Percentiles rank a stretch among this genome's conserved stretches.
Conservation (phyloP, 2,888 invertebrate species). For the Pandemis heparana region DNA sequence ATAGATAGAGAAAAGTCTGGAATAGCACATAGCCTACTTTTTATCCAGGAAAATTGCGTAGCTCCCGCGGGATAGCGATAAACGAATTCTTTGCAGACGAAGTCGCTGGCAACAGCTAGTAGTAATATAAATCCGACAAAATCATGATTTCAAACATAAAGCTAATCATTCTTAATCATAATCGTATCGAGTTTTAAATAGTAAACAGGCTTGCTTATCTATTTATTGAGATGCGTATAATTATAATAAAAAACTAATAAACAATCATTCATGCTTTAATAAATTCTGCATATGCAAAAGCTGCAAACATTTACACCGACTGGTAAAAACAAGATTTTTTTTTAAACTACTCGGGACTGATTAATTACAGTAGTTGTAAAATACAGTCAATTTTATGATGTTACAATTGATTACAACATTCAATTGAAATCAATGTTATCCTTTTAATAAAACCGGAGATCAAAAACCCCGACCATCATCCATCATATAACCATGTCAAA, state of each 20-base stretch:
- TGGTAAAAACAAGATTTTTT: not conserved
- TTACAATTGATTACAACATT: constrained; percentile 16
- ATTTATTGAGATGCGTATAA: not conserved
- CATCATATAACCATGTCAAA: constrained; percentile 42
- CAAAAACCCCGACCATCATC: constrained; percentile 38
- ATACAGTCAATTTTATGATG: not conserved
- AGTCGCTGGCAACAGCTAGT: too few species aligned
- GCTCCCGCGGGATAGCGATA: too few species aligned
- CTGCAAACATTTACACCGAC: not conserved
- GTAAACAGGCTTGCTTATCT: not conserved
- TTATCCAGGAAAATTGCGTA: too few species aligned
- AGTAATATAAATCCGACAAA: not conserved
- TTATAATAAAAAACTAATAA: not conserved
- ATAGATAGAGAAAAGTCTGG: too few species aligned
- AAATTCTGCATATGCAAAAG: not conserved
- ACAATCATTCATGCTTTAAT: not conserved
- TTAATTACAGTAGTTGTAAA: not conserved
- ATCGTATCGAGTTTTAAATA: not conserved
- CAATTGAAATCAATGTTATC: constrained; percentile 10
- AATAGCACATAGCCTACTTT: too few species aligned
- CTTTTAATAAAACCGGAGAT: constrained; percentile 24
- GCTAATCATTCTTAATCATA: not conserved
- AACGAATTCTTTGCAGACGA: too few species aligned
- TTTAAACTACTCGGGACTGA: not conserved
- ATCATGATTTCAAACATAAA: not conserved